phyloP scores from a whole-genome alignment of 2,113 vertebrate species.

The Cinclus cinclus region DNA sequence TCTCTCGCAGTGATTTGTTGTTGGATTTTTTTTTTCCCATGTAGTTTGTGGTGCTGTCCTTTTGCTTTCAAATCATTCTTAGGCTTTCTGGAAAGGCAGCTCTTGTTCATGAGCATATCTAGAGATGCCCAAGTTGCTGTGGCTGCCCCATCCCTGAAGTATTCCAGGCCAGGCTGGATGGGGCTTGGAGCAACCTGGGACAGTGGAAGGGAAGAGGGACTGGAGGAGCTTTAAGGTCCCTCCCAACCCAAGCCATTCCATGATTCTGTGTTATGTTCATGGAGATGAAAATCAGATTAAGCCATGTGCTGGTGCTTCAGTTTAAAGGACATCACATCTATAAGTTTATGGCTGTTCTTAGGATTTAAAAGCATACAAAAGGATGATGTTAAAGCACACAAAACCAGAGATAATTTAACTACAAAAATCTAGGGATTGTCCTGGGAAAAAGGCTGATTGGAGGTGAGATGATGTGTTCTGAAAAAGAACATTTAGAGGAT shows the following conservation, averaged over 20 bases:
- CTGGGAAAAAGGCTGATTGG: background rate
- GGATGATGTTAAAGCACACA: background rate
- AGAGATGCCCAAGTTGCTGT: background rate
- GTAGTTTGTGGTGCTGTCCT: background rate
- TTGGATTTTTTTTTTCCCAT: background rate
- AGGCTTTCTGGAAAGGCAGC: background rate
- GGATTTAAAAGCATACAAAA: background rate
- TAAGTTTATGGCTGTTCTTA: background rate
- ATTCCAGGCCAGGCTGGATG: background rate
- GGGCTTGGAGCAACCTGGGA: background rate
- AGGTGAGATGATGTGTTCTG: background rate
- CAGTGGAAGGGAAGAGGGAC: background rate
- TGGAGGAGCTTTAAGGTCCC: background rate
- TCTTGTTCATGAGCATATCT: background rate
- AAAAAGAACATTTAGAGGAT: no score
- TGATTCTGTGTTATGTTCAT: background rate
- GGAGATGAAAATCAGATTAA: background rate
- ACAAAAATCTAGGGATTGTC: background rate
- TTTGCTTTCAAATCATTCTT: background rate
- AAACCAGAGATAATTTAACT: background rate
- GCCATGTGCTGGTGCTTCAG: background rate
- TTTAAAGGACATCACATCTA: background rate
- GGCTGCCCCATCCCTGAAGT: background rate
- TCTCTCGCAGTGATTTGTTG: background rate
- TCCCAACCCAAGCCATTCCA: background rate